phyloP scores from a whole-genome alignment of 2,888 invertebrate species.

The Tipula confusa region DNA sequence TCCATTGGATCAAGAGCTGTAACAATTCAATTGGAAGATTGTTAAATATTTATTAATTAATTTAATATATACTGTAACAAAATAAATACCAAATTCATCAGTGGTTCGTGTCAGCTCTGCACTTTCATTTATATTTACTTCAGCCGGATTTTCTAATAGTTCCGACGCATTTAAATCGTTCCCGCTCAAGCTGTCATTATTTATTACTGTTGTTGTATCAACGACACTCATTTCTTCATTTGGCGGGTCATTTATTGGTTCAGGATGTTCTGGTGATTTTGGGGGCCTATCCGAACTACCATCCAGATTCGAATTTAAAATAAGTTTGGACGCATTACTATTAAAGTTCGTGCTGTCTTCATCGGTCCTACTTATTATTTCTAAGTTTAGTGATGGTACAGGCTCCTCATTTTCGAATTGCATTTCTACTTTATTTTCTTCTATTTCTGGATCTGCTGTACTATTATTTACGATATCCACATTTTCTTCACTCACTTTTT shows the following conservation, averaged over 20 bases:
- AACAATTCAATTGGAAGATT: background rate
- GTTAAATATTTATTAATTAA: too few species aligned
- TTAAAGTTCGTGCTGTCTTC: background rate
- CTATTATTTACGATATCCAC: background rate
- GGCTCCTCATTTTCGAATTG: background rate
- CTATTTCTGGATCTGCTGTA: background rate
- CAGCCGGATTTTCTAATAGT: background rate
- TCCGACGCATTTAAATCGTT: slow-evolving; percentile 1
- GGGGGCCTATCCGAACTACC: slow-evolving; percentile 25
- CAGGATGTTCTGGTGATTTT: background rate
- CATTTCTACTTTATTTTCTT: slow-evolving; percentile 31
- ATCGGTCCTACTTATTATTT: background rate
- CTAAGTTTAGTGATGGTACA: background rate
- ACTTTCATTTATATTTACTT: slow-evolving; percentile 28
- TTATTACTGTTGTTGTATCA: background rate
- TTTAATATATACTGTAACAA: too few species aligned
- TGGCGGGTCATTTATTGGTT: background rate
- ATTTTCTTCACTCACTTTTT: background rate
- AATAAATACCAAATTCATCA: slow-evolving; percentile 9
- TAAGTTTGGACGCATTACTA: background rate
- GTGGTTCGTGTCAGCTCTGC: background rate
- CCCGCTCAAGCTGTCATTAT: slow-evolving; percentile 15
- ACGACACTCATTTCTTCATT: background rate
- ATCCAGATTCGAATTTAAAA: slow-evolving; percentile 28
- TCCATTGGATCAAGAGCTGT: background rate